These are phyloP conservation scores for Listronotus oregonensis DNA, from an alignment of 1,140 invertebrate species.

Conservation along the genomic window DNA sequence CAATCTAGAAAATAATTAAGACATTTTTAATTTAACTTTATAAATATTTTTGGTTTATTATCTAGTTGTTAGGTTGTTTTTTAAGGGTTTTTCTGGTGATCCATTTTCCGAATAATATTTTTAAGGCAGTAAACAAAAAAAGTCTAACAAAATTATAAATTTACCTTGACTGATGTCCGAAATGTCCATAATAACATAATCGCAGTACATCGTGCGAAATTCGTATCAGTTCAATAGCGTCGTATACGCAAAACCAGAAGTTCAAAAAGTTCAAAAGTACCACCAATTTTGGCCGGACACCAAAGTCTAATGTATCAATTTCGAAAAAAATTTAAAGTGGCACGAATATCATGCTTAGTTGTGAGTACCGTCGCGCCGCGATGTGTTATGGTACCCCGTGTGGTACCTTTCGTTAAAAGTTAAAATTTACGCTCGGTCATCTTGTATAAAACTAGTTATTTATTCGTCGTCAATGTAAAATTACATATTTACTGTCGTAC, in stretches of 20 bases:
- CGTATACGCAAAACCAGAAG: conserved; percentile 9
- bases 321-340: conserved; percentile 25
- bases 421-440: conserved; percentile 34
- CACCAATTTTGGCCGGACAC: conserved; percentile 23
- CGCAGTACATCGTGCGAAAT: conserved; percentile 37
- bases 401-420: conserved; percentile 20
- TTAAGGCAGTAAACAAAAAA: too few species aligned
- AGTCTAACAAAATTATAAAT: background rate
- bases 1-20: too few species aligned
- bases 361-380: conserved; percentile 30
- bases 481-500: conserved; percentile 25
- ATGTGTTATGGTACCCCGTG: conserved; percentile 26
- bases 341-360: conserved; percentile 19
- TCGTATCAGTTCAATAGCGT: background rate
- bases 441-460: conserved; percentile 35
- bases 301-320: conserved; percentile 35
- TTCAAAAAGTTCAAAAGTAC: conserved; percentile 35
- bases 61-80: too few species aligned
- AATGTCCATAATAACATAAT: conserved; percentile 43
- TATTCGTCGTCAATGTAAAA: conserved; percentile 30
- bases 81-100: too few species aligned
- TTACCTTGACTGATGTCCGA: conserved; percentile 41
- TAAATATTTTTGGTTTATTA: too few species aligned
- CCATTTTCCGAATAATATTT: too few species aligned
- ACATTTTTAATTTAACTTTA: too few species aligned